Evolutionary conservation across 2,888 invertebrate species (phyloP).

Genomic region (Coenonympha arcania): DNA sequence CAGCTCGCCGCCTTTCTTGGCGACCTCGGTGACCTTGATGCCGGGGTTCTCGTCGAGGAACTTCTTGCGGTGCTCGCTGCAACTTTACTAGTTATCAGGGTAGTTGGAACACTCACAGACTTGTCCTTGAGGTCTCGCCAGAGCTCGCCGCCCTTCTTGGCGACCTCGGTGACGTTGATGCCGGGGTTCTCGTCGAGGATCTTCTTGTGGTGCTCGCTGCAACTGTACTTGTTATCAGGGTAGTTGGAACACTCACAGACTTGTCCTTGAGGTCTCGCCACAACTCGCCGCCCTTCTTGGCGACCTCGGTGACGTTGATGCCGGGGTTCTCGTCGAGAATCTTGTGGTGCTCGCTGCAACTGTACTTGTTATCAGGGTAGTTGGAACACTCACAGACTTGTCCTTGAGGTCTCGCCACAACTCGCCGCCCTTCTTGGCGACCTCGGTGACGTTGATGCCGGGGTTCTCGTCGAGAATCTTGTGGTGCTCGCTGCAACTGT

Average conservation of each 20-base stretch:
- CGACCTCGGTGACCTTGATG: conserved; percentile 91
- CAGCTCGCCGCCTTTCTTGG: conserved; percentile 93
- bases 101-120: conserved; percentile 54
- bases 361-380: neutral
- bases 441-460: conserved; percentile 91
- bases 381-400: conserved; percentile 76
- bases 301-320: conserved; percentile 91
- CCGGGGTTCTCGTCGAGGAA: conserved; percentile 93
- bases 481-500: conserved; percentile 74
- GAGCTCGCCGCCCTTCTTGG: conserved; percentile 93
- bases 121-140: conserved; percentile 93
- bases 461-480: conserved; percentile 90
- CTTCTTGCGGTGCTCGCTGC: conserved; percentile 75
- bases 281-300: conserved; percentile 93
- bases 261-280: conserved; percentile 93
- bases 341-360: conserved; percentile 85
- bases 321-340: conserved; percentile 93
- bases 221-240: neutral
- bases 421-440: conserved; percentile 95
- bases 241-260: conserved; percentile 44
- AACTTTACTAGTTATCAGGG: neutral
- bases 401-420: conserved; percentile 92
- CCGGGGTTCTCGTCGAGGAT: conserved; percentile 93
- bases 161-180: conserved; percentile 91
- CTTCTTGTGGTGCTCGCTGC: conserved; percentile 69